Base-by-base conservation (phyloP, 2,113 vertebrate genomes). In the Himantopus leucocephalus region DNA sequence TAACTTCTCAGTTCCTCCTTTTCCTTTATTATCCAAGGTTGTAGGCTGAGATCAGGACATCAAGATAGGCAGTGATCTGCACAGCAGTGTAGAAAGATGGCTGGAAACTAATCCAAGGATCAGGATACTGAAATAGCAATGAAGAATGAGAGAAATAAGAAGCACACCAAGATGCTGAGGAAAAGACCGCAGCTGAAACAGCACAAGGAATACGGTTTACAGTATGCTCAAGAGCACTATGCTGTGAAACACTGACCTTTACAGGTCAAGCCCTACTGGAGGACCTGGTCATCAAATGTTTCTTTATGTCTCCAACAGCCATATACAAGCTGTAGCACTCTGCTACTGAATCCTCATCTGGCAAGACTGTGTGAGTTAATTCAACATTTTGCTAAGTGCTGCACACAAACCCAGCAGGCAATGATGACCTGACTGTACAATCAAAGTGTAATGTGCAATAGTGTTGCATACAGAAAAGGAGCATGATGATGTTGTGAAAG, bases 341-440 rank as follows among this genome's bases (percentile, higher is more conserved):
- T 75, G 55, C 39, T 39, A 4, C 24, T 39, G 14, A 39, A 39
- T 52, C 39, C 19, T 86, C 5, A 0, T 37, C 55, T 73, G 68
- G n/a, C 19, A 62, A 86, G 59, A 47, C 10, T 43, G 60, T 35
- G 30, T 34, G 45, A 70, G 22, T 35, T 66, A 70, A 23, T 58
- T 84, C 66, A 52, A 21, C 43, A 4, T 47, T 88, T 73, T 41
- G 4, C 5, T 29, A 26, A 41, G 14, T 55, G 41, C 53, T 76
- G 23, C 10, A 29, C 39, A 22, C 41, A 67, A 86, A 47, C 17
- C 9, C 55, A 74, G 60, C 45, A 78, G 15, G 17, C 4, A 3
- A 20, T 2, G 11, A 41, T 63, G n/a, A 41, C 34, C 56, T 35
- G 10, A 0, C 0, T 14, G 12, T 10, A 13, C 26, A 77, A 52